These are phyloP conservation scores for Ptilorrhoa leucosticta DNA, from an alignment of 2,113 vertebrate genomes.

Conservation along the genomic window DNA sequence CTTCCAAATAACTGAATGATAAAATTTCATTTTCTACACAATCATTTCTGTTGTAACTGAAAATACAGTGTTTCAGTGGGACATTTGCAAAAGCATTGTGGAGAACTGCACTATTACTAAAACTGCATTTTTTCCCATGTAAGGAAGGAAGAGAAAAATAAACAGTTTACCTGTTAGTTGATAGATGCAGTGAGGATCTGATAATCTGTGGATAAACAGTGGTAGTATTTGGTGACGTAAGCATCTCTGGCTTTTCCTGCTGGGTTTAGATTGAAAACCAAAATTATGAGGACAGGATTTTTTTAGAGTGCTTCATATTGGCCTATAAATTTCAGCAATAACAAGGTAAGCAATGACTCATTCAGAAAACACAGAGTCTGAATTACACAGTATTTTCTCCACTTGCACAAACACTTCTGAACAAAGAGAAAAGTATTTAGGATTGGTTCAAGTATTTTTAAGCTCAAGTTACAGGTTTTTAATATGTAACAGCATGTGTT, in stretches of 20 bases:
- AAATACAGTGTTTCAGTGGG: neutral
- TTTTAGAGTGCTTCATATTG: neutral
- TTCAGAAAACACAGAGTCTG: neutral
- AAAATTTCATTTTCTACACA: neutral
- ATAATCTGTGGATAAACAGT: neutral
- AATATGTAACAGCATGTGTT: slow-evolving; percentile 8
- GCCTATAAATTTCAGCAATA: neutral
- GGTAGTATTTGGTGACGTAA: neutral
- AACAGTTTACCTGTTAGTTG: slow-evolving; percentile 60
- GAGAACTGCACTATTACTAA: neutral
- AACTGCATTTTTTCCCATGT: neutral
- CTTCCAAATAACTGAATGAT: neutral
- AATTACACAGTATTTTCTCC: neutral
- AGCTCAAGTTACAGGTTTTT: slow-evolving; percentile 15
- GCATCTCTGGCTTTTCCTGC: slow-evolving; percentile 23
- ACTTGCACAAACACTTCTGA: neutral
- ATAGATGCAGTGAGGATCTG: neutral
- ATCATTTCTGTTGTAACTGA: neutral
- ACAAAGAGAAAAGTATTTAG: neutral
- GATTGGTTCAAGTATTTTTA: slow-evolving; percentile 10
- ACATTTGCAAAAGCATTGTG: neutral
- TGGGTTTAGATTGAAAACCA: slow-evolving; percentile 25
- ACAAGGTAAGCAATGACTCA: neutral
- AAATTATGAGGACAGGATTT: neutral
- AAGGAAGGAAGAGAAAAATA: neutral